phyloP scores from a whole-genome alignment of 2,113 vertebrate genomes.

The Gopherus flavomarginatus region DNA sequence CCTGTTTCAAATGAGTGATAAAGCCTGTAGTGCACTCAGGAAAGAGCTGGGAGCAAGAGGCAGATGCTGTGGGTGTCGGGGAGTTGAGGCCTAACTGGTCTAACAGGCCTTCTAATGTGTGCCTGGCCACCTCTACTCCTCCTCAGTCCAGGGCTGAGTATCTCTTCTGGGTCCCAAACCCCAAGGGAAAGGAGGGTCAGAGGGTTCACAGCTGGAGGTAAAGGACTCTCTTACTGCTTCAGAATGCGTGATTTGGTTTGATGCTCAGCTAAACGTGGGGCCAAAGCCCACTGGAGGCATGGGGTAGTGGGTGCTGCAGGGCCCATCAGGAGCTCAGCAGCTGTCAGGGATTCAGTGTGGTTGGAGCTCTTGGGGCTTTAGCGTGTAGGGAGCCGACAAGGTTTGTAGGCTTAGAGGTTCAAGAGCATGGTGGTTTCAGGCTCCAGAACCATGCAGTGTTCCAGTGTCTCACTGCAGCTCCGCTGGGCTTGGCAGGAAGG shows the following conservation, averaged over 20 bases:
- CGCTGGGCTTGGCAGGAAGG: not conserved
- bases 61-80: not conserved
- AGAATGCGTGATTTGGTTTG: not conserved
- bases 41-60: not conserved
- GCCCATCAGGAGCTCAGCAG: not conserved
- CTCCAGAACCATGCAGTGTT: not conserved
- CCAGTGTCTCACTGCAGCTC: not conserved
- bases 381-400: not conserved
- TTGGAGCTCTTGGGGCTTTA: not conserved
- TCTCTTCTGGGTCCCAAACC: not conserved
- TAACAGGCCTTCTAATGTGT: too few relatives aligned
- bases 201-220: not conserved
- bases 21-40: not conserved
- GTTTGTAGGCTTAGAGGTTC: not conserved
- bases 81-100: not conserved
- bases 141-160: not conserved
- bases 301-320: not conserved
- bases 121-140: not conserved
- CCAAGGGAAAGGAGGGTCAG: not conserved
- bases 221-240: not conserved
- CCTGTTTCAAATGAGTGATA: not conserved
- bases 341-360: not conserved
- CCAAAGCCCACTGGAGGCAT: not conserved
- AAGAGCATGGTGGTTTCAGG: not conserved
- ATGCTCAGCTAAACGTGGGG: not conserved